A percentile compares a stretch with the other conserved stretches of the same genome.
Conservation (phyloP, 2,797 vertebrate species). For the Balearica regulorum region DNA sequence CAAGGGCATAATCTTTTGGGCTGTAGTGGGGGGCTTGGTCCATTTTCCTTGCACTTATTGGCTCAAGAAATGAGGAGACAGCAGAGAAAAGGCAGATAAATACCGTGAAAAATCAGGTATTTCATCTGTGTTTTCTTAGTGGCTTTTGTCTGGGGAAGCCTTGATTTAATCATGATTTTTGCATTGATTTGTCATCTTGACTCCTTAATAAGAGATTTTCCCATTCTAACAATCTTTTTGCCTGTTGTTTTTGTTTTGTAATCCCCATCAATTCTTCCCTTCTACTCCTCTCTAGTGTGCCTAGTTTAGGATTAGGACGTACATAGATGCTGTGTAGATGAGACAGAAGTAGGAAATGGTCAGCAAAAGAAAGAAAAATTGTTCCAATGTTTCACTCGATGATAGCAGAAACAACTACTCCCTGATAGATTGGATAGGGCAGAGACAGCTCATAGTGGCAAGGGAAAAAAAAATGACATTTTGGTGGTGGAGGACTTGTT, state of each 20-base stretch:
- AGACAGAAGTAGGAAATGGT: neutral
- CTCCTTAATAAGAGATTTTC: neutral
- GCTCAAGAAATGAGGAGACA: neutral
- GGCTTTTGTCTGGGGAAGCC: neutral
- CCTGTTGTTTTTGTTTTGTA: neutral
- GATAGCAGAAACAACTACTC: neutral
- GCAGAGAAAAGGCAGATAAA: neutral
- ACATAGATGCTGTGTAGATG: neutral
- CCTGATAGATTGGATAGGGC: no score
- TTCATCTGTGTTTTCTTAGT: neutral
- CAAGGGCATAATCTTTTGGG: neutral
- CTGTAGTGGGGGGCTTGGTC: neutral
- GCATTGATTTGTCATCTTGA: neutral
- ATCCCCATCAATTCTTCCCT: neutral
- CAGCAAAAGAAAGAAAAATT: neutral
- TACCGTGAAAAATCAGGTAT: accelerated
- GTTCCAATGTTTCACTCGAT: neutral
- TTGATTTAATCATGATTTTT: neutral
- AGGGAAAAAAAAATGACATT: neutral
- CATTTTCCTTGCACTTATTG: neutral
- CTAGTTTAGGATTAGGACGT: neutral
- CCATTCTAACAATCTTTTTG: neutral
- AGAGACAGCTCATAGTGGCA: neutral
- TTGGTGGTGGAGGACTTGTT: accelerated
- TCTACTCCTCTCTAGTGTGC: neutral